Conservation (phyloP, 2,888 invertebrate genomes). For the Drosophila falleni region DNA sequence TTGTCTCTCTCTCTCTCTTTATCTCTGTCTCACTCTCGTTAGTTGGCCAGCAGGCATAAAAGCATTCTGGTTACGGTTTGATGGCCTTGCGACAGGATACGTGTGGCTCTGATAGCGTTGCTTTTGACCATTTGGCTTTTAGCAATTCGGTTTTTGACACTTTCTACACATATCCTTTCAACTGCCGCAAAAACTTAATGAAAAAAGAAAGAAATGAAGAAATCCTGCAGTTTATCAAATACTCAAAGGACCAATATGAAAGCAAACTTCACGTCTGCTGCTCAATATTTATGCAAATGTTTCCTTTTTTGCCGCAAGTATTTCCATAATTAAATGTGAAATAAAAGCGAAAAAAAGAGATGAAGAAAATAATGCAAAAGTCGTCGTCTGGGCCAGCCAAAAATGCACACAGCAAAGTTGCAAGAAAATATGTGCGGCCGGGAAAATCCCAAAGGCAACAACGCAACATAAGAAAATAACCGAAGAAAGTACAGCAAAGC, state of each 20-base stretch:
- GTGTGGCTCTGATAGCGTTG: constrained; percentile 27
- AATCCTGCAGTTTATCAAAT: constrained; percentile 27
- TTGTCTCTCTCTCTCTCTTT: background rate
- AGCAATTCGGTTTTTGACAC: constrained; percentile 47
- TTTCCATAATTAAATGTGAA: constrained; percentile 75
- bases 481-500: background rate
- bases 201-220: constrained; percentile 1
- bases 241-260: constrained; percentile 4
- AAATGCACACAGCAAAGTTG: constrained; percentile 39
- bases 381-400: constrained; percentile 19
- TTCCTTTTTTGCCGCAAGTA: constrained; percentile 56
- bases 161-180: constrained; percentile 21
- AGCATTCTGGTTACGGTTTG: constrained; percentile 73
- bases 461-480: background rate
- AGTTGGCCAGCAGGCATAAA: constrained; percentile 59
- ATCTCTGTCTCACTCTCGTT: background rate
- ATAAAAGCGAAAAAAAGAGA: constrained; percentile 29
- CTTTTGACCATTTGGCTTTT: constrained; percentile 53
- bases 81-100: constrained; percentile 35
- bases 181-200: background rate
- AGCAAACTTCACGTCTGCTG: constrained; percentile 41
- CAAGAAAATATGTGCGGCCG: constrained; percentile 59
- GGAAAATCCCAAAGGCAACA: constrained; percentile 43
- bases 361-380: constrained; percentile 32
- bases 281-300: constrained; percentile 75